phyloP scores from a whole-genome alignment of 1,140 invertebrate species.

The Drosophila varians region DNA sequence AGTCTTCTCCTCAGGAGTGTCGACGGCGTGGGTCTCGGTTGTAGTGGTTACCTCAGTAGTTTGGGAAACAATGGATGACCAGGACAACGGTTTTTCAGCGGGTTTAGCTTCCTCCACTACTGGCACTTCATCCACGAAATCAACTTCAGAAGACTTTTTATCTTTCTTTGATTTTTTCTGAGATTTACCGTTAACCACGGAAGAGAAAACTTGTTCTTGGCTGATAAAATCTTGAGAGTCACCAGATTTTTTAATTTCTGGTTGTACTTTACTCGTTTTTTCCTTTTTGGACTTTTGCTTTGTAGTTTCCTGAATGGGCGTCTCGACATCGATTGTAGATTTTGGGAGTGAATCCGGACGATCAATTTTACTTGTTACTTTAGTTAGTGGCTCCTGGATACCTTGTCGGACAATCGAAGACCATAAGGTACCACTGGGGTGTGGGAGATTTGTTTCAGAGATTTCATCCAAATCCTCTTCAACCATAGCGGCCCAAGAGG shows the following conservation, averaged over 20 bases:
- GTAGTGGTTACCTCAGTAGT: background rate
- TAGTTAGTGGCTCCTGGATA: slow-evolving; percentile 40
- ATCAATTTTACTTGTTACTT: background rate
- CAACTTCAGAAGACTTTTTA: background rate
- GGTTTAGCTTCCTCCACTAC: background rate
- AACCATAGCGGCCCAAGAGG: slow-evolving; percentile 39
- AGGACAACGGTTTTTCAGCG: background rate
- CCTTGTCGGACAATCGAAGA: slow-evolving; percentile 66
- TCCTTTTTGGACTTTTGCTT: slow-evolving; percentile 26
- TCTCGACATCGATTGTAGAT: background rate
- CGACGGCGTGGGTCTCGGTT: background rate
- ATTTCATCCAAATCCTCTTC: slow-evolving; percentile 29
- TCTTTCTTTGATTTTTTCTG: background rate
- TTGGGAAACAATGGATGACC: background rate
- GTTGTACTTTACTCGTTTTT: slow-evolving; percentile 6
- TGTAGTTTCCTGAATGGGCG: slow-evolving; percentile 31
- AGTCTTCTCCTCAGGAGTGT: background rate
- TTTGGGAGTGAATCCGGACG: background rate
- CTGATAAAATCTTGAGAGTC: slow-evolving; percentile 1
- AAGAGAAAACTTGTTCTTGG: slow-evolving; percentile 4
- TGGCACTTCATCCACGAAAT: background rate
- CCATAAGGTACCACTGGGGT: slow-evolving; percentile 31
- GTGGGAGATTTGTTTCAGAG: background rate
- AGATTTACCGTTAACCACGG: slow-evolving; percentile 5
- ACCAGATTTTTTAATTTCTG: background rate